Percentiles rank a stretch among this genome's conserved stretches.
Conservation (phyloP, 2,797 vertebrate species). For the Mionectes olivaceus region DNA sequence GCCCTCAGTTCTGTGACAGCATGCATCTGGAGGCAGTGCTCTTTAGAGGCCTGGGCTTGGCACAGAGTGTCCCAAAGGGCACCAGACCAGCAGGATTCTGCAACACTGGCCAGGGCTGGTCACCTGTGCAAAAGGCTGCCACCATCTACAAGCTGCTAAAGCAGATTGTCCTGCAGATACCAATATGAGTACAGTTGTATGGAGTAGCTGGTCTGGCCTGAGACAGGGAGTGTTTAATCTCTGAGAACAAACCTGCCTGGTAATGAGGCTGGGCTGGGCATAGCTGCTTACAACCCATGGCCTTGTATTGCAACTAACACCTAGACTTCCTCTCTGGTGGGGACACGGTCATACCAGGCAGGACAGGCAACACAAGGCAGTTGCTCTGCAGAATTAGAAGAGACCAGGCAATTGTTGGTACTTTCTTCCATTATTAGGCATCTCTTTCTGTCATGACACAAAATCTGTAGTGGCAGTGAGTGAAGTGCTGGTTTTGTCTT, state of each 20-base stretch:
- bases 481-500: neutral
- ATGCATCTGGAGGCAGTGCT: fast-evolving
- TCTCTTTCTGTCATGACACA: neutral
- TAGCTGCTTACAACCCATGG: neutral
- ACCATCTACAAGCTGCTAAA: neutral
- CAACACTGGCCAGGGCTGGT: neutral
- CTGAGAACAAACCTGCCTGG: neutral
- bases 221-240: neutral
- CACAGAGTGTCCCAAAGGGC: neutral
- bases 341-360: neutral
- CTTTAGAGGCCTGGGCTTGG: neutral
- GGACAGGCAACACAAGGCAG: fast-evolving
- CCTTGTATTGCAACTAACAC: neutral
- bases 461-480: neutral
- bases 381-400: neutral
- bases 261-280: neutral
- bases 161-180: neutral
- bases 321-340: neutral
- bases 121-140: fast-evolving
- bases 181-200: neutral
- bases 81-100: neutral
- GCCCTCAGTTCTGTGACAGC: neutral
- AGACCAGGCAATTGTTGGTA: neutral
- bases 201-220: neutral
- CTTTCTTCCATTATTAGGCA: neutral